Evolutionary conservation across 2,113 vertebrate genomes (phyloP).

Genomic region (Ia io): DNA sequence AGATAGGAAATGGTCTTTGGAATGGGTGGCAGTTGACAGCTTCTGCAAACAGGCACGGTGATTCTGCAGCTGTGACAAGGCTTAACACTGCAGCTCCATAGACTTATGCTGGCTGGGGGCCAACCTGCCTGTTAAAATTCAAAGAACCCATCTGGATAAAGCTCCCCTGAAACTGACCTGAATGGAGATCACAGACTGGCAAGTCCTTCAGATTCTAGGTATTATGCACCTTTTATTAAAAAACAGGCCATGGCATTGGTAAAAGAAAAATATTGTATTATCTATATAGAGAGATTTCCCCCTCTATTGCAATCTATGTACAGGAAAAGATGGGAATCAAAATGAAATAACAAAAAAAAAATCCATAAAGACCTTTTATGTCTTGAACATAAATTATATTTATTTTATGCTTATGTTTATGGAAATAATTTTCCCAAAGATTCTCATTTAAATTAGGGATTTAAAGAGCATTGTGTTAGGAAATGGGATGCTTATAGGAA

Average conservation of each 20-base stretch:
- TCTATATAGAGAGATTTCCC: background rate
- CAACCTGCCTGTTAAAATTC: constrained; percentile 40
- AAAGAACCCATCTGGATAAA: constrained; percentile 34
- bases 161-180: constrained; percentile 38
- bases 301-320: background rate
- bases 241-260: background rate
- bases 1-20: constrained; percentile 26
- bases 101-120: constrained; percentile 6
- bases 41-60: constrained; percentile 22
- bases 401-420: background rate
- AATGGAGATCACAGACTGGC: constrained; percentile 47
- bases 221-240: constrained; percentile 42
- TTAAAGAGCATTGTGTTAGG: background rate
- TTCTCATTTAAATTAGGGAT: background rate
- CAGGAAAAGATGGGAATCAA: background rate
- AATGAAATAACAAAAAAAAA: background rate
- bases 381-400: background rate
- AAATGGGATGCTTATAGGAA: background rate
- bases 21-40: constrained; percentile 42
- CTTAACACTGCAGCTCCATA: background rate
- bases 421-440: background rate
- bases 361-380: background rate
- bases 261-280: constrained; percentile 9
- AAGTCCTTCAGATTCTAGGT: background rate
- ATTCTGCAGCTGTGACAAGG: constrained; percentile 31